Percentiles rank a stretch among this genome's conserved stretches.
phyloP scores from a whole-genome alignment of 2,888 invertebrate genomes.

The Teleiodes luculella region DNA sequence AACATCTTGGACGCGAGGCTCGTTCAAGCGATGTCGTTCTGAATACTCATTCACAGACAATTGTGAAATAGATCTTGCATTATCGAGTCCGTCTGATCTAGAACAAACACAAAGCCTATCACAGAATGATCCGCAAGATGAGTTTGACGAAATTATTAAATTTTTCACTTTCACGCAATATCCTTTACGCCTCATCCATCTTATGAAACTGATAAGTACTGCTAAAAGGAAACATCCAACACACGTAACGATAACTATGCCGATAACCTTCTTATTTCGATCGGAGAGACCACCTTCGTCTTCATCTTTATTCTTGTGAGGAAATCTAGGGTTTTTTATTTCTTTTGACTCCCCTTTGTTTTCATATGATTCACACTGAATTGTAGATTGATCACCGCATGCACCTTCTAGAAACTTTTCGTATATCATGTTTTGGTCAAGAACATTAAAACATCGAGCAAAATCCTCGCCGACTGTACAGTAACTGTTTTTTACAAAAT shows the following conservation, averaged over 20 bases:
- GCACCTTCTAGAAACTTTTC: slow-evolving; percentile 80
- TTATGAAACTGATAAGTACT: slow-evolving; percentile 73
- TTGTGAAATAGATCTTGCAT: slow-evolving; percentile 79
- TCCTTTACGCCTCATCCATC: slow-evolving; percentile 79
- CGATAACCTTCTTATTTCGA: slow-evolving; percentile 62
- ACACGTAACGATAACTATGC: slow-evolving; percentile 74
- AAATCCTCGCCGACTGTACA: slow-evolving; percentile 80
- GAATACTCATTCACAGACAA: slow-evolving; percentile 81
- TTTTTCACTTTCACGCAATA: slow-evolving; percentile 69
- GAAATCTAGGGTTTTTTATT: slow-evolving; percentile 69
- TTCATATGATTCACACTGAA: slow-evolving; percentile 78
- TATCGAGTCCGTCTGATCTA: slow-evolving; percentile 70
- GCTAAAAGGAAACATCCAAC: slow-evolving; percentile 73
- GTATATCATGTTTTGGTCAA: slow-evolving; percentile 81
- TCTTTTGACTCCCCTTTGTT: slow-evolving; percentile 46
- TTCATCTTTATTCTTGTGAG: slow-evolving; percentile 50
- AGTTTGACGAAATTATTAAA: slow-evolving; percentile 56
- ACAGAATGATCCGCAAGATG: slow-evolving; percentile 55
- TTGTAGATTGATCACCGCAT: slow-evolving; percentile 70
- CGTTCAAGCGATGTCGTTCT: slow-evolving; percentile 78
- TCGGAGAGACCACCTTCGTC: slow-evolving; percentile 39
- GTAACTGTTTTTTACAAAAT: slow-evolving; percentile 75
- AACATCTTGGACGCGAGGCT: slow-evolving; percentile 70
- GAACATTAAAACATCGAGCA: slow-evolving; percentile 81
- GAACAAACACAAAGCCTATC: slow-evolving; percentile 61